Conservation (phyloP, 2,797 vertebrate species). For the Propithecus deckenii region DNA sequence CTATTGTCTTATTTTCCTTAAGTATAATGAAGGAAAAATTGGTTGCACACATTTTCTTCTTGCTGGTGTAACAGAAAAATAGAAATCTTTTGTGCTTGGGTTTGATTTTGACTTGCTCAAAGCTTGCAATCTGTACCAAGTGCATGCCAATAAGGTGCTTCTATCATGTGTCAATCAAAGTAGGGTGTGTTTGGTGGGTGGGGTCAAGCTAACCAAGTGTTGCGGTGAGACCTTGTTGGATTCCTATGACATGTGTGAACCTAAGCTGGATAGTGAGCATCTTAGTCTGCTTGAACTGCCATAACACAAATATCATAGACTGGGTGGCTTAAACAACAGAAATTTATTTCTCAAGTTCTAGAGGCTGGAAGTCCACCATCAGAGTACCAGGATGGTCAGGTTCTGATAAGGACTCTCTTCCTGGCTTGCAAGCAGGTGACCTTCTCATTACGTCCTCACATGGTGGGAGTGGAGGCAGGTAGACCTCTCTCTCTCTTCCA, state of each 20-base stretch:
- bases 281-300: not conserved
- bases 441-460: not conserved
- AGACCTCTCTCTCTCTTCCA: not conserved
- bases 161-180: not conserved
- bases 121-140: not conserved
- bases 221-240: not conserved
- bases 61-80: not conserved
- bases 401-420: not conserved
- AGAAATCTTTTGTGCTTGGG: not conserved
- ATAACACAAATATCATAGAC: not conserved
- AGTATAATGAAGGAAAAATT: not conserved
- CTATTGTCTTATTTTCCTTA: not conserved
- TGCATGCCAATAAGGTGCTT: not conserved
- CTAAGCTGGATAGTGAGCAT: not conserved
- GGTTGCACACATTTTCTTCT: not conserved
- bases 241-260: not conserved
- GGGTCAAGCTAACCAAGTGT: not conserved
- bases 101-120: not conserved
- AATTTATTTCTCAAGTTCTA: not conserved
- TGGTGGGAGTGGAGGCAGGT: too few species aligned
- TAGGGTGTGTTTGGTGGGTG: not conserved
- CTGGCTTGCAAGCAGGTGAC: not conserved
- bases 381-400: rapidly evolving
- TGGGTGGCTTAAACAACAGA: not conserved
- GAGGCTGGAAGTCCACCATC: not conserved